Evolutionary conservation across 2,113 vertebrate species (phyloP), one percentile per base, ranked within the genome.

Genomic region (Chaetops frenatus): DNA sequence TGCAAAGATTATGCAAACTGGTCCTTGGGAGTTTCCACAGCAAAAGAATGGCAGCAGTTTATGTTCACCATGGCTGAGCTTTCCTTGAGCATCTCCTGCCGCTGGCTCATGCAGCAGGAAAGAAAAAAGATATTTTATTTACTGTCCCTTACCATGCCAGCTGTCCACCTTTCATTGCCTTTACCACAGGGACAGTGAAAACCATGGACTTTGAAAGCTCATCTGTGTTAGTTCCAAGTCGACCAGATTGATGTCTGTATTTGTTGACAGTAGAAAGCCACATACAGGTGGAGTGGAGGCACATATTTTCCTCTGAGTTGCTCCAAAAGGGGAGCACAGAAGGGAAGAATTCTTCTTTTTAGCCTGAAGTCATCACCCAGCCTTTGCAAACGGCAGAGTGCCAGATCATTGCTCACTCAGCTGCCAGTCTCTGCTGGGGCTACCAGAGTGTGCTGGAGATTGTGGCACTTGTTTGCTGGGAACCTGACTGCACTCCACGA

Each of bases 361-460:
- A 82, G 29, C 53, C 54, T 73, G 29, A 51, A 90, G 67, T 57
- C 5, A 8, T 85, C 71, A 76, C 20, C 28, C 51, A 79, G 66
- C 35, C 47, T 83, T 86, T 70, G 28, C 56, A 85, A 31, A 23
- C 47, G 80, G 72, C 86, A 56, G 35, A 18, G 48, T 51, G 78
- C 76, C 83, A 88, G 67, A 88, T 44, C n/a, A 19, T 79, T 81
- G 73, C 78, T 95, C 76, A 64, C 40, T 74, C 70, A 81, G 70
- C 70, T 65, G 22, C 31, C 76, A 38, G 31, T 88, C 74, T 33
- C 54, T 83, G 79, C 33, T 86, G 56, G 33, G 45, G 13, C 84
- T 81, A 36, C 47, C 21, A 35, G 65, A 31, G 22, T 21, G 18
- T 57, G 56, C 20, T 84, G 61, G 57, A 86, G 44, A 31, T 81